Evolutionary conservation across 2,113 vertebrate genomes (phyloP), one percentile per base, ranked within the genome.

Genomic region (Nyctibius bracteatus): DNA sequence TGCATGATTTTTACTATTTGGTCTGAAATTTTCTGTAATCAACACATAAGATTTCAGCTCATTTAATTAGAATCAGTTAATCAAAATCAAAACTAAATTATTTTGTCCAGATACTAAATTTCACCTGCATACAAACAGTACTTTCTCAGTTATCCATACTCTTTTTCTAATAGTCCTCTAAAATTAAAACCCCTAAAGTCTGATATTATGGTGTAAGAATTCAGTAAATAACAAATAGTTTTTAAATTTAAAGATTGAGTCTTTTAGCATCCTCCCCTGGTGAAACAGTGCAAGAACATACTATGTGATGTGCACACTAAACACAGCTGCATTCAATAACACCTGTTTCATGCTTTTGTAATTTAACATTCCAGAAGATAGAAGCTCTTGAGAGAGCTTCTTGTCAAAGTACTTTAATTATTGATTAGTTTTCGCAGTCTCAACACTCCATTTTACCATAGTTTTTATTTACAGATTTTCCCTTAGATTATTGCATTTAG

Each of bases 391-490:
- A 93, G 80, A 78, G 90, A 79, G 63, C 44, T 85, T 68, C 75
- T 91, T 86, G 37, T 88, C 24, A 49, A 57, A 93, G 66, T 85
- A 33, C 28, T 79, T 57, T 61, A 96, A 93, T 90, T 92, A 68
- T 73, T 72, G 37, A 92, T 94, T 93, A 82, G 86, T 95, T 80
- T 84, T 92, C 47, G 23, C 54, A 83, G 39, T 83, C 68, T 55
- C 72, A 92, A 86, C 88, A 77, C n/a, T 97, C 44, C 7, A 33
- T 82, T 88, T 93, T 66, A 37, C 20, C 30, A 30, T 65, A 39
- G 1, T 19, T 85, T 85, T 93, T 90, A 74, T 93, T 90, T 91
- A 70, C 71, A 66, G 35, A 24, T 92, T 87, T 81, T 35, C n/a
- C 24, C 41, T 35, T 54, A 6, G 55, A 66, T 83, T 85, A 25